Evolutionary conservation across 2,888 invertebrate genomes (phyloP).

Genomic region (Cordilura impudica): DNA sequence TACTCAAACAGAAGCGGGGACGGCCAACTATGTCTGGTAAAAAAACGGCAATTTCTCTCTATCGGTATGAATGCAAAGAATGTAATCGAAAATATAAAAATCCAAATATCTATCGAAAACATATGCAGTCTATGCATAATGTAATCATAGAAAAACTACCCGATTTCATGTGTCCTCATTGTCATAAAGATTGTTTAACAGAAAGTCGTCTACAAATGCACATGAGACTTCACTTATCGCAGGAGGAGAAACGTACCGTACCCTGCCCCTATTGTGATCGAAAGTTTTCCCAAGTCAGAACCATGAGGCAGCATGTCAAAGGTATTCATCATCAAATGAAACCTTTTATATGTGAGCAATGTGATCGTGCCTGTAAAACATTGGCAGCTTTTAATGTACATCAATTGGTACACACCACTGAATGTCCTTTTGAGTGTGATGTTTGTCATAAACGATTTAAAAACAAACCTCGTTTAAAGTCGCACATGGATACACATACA

Average conservation of each 20-base stretch:
- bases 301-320: conserved; percentile 70
- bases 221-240: conserved; percentile 65
- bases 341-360: conserved; percentile 78
- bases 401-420: conserved; percentile 78
- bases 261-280: conserved; percentile 68
- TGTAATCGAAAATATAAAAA: conserved; percentile 64
- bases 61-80: conserved; percentile 52
- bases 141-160: conserved; percentile 55
- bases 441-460: conserved; percentile 76
- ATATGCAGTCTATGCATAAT: conserved; percentile 63
- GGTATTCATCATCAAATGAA: conserved; percentile 74
- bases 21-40: conserved; percentile 39
- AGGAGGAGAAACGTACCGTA: conserved; percentile 66
- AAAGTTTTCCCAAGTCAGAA: conserved; percentile 67
- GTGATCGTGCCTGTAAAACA: conserved; percentile 78
- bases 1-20: conserved; percentile 23
- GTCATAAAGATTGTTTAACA: conserved; percentile 62
- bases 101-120: conserved; percentile 64
- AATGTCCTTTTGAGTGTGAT: conserved; percentile 77
- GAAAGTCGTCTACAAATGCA: conserved; percentile 65
- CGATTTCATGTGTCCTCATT: conserved; percentile 62
- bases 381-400: conserved; percentile 79
- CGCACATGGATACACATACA: conserved; percentile 78
- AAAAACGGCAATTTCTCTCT: background rate
- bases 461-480: conserved; percentile 73